phyloP scores from a whole-genome alignment of 2,797 vertebrate species.

The Tokudaia muenninki region DNA sequence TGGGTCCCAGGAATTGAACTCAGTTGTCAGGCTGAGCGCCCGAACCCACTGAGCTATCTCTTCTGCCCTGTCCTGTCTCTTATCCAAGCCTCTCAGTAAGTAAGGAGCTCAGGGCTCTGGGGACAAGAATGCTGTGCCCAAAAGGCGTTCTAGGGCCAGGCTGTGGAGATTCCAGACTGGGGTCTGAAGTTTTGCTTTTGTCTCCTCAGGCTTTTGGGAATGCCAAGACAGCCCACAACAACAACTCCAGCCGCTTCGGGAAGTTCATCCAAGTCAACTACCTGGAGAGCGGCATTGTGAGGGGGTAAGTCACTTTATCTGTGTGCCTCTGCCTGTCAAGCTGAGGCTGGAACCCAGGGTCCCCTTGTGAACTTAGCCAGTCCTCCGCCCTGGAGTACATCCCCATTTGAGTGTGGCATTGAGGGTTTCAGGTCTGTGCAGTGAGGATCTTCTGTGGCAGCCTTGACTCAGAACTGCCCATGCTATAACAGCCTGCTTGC shows the following conservation, averaged over 20 bases:
- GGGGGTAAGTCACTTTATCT: conserved; percentile 90
- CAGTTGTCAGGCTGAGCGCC: not conserved
- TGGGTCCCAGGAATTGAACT: not conserved
- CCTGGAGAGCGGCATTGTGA: conserved; percentile 96
- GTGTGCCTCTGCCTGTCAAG: not conserved
- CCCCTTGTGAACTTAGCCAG: not conserved
- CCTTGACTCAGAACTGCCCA: not conserved
- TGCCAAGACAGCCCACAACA: conserved; percentile 99
- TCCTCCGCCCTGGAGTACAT: too few species aligned
- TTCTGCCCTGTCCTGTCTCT: not conserved
- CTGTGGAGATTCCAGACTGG: not conserved
- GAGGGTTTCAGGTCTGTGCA: not conserved
- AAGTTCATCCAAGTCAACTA: conserved; percentile 99
- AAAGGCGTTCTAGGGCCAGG: not conserved
- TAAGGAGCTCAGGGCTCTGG: not conserved
- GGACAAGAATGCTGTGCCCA: rapidly evolving
- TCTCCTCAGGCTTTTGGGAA: conserved; percentile 96
- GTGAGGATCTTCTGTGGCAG: not conserved
- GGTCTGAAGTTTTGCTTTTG: conserved; percentile 39
- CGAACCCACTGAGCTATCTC: too few species aligned
- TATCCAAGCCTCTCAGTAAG: not conserved
- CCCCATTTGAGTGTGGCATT: not conserved
- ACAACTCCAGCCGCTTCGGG: conserved; percentile 99
- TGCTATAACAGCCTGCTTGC: not conserved
- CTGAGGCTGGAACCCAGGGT: not conserved